These are phyloP conservation scores for Clinocottus analis DNA, from an alignment of 2,113 vertebrate genomes.

Conservation along the genomic window DNA sequence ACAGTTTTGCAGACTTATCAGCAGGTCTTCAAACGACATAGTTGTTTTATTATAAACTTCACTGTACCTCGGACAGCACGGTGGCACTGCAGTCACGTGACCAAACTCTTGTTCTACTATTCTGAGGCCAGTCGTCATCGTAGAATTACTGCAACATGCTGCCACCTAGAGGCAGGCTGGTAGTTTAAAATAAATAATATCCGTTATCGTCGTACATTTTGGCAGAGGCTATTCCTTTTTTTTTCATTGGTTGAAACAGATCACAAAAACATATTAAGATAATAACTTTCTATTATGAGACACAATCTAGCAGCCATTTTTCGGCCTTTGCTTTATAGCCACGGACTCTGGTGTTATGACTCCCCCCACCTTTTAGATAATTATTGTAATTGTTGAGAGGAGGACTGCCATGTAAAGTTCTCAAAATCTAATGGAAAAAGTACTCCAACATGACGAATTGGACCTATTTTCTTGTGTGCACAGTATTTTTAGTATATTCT, in stretches of 20 bases:
- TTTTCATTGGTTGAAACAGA: not conserved
- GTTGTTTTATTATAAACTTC: constrained; percentile 24
- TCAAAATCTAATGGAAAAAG: not conserved
- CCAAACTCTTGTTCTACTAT: constrained; percentile 34
- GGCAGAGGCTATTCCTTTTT: not conserved
- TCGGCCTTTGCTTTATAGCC: not conserved
- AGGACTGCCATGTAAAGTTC: not conserved
- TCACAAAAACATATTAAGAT: not conserved
- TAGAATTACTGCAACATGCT: not conserved
- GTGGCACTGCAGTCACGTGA: constrained; percentile 35
- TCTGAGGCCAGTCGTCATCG: not conserved
- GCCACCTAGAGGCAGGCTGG: constrained; percentile 42
- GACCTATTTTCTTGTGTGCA: not conserved
- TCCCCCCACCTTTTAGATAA: not conserved
- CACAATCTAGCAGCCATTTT: not conserved
- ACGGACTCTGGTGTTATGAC: not conserved
- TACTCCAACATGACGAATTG: not conserved
- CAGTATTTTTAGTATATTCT: not conserved
- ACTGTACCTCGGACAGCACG: not conserved
- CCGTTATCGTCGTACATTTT: not conserved
- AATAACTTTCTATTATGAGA: not conserved
- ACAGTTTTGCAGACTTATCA: constrained; percentile 52
- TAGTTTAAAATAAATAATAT: not conserved
- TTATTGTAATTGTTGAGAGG: not conserved
- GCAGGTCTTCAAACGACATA: constrained; percentile 62